phyloP scores from a whole-genome alignment of 2,113 vertebrate species.

The Daubentonia madagascariensis region DNA sequence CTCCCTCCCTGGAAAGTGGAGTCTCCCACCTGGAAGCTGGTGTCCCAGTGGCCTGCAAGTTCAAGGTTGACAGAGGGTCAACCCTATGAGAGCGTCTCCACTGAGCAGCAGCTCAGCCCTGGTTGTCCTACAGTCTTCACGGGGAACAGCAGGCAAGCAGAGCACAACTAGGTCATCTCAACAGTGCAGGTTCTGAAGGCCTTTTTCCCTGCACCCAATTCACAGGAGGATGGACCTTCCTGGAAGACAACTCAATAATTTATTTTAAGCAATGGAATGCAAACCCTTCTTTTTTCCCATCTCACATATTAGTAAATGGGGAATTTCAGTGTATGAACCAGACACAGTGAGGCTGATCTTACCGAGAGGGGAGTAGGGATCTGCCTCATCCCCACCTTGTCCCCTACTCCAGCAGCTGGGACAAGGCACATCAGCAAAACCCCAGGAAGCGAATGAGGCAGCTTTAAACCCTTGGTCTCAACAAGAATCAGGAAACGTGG shows the following conservation, averaged over 20 bases:
- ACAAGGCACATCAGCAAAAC: not conserved
- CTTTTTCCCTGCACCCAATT: not conserved
- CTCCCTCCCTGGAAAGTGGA: not conserved
- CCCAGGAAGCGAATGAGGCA: not conserved
- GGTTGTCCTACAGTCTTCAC: not conserved
- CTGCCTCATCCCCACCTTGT: not conserved
- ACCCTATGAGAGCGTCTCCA: not conserved
- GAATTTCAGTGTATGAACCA: not conserved
- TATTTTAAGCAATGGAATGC: not conserved
- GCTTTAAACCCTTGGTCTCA: not conserved
- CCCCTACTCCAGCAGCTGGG: no score
- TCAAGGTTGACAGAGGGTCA: not conserved
- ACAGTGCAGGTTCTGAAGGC: not conserved
- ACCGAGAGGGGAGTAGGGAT: not conserved
- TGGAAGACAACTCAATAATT: not conserved
- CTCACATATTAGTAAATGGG: not conserved
- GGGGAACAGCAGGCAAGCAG: not conserved
- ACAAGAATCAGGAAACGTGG: not conserved
- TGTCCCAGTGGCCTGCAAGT: not conserved
- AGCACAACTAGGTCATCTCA: fast-evolving
- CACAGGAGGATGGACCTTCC: not conserved
- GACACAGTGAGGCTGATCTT: not conserved
- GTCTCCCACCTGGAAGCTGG: not conserved
- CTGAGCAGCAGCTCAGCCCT: no score
- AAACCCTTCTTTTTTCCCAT: not conserved